These are phyloP conservation scores for Lepidocyrtinus sp. DNA, from an alignment of 2,888 invertebrate genomes.

Conservation along the genomic window DNA sequence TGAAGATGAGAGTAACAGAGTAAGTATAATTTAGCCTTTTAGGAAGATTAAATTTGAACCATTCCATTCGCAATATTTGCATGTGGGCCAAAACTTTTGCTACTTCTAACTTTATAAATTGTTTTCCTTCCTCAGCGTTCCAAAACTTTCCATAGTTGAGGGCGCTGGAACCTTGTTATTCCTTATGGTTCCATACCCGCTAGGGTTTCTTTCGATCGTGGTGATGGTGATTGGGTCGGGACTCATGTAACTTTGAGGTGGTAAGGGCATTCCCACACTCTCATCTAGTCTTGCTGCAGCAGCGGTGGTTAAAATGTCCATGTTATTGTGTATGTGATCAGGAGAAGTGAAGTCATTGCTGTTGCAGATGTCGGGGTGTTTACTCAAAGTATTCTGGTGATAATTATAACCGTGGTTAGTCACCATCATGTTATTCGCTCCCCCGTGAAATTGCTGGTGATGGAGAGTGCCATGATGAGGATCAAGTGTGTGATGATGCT, in stretches of 20 bases:
- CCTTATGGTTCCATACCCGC: conserved; percentile 63
- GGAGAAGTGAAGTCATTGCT: conserved; percentile 60
- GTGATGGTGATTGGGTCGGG: conserved; percentile 69
- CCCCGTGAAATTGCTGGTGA: conserved; percentile 25
- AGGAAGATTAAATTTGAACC: no score
- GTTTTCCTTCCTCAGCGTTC: conserved; percentile 67
- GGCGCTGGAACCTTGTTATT: conserved; percentile 62
- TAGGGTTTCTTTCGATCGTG: conserved; percentile 65
- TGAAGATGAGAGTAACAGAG: no score
- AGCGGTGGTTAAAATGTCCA: conserved; percentile 39
- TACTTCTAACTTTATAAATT: conserved; percentile 67
- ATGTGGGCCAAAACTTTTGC: no score
- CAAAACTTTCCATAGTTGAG: conserved; percentile 68
- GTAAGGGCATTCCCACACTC: conserved; percentile 50
- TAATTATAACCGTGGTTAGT: conserved; percentile 42
- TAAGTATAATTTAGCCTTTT: no score
- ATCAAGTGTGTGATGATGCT: conserved; percentile 9
- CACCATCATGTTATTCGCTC: conserved; percentile 27
- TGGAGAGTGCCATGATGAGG: conserved; percentile 38
- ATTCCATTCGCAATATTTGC: no score
- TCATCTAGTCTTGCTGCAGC: conserved; percentile 32
- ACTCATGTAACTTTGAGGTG: conserved; percentile 67
- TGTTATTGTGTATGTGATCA: conserved; percentile 52
- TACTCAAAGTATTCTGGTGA: conserved; percentile 46
- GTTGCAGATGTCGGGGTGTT: conserved; percentile 66